phyloP scores from a whole-genome alignment of 2,797 vertebrate species.

The Choloepus didactylus region DNA sequence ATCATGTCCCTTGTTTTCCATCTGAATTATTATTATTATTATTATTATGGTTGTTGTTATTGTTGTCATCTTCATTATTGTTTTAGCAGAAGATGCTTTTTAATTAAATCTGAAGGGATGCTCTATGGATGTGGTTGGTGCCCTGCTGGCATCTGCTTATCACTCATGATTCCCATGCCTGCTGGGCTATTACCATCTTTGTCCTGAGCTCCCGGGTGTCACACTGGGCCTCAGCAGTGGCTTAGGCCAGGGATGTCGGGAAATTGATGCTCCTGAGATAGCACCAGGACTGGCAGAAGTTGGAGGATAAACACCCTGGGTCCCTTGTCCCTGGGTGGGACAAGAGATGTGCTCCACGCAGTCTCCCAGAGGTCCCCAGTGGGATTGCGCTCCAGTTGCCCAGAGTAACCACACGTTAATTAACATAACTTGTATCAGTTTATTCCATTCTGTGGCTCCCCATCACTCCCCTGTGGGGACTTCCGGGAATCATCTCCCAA shows the following conservation, averaged over 20 bases:
- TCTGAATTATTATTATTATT: background rate
- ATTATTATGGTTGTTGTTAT: too few species aligned
- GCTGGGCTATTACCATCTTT: accelerated
- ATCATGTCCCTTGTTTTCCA: background rate
- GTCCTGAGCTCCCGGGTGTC: background rate
- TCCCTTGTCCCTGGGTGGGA: accelerated
- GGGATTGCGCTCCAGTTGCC: accelerated
- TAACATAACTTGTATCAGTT: accelerated
- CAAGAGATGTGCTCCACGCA: background rate
- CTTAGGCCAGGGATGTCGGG: background rate
- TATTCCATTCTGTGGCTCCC: background rate
- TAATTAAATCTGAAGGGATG: background rate
- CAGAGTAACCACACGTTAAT: accelerated
- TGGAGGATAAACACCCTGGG: background rate
- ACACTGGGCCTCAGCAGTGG: accelerated
- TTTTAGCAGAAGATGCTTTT: conserved; percentile 21
- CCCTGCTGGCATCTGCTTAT: background rate
- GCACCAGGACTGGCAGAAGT: too few species aligned
- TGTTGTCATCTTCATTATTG: background rate
- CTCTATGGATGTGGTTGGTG: accelerated
- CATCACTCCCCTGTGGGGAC: accelerated
- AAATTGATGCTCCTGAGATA: background rate
- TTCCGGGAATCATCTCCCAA: background rate
- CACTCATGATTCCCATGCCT: background rate
- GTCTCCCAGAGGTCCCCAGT: background rate